Evolutionary conservation across 2,888 invertebrate species (phyloP).

Genomic region (Aphodius granarius): DNA sequence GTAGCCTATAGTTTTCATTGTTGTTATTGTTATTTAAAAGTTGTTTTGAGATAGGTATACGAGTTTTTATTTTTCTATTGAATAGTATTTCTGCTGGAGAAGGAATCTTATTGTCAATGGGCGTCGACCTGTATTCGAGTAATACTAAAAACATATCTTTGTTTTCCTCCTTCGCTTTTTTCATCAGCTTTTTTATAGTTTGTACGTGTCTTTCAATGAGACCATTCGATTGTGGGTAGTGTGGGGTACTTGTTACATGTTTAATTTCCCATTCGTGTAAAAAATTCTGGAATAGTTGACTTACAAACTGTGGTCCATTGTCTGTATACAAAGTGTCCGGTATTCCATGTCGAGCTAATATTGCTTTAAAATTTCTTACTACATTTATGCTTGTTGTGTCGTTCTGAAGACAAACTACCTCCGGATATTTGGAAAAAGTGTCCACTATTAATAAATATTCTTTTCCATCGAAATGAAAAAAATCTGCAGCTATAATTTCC

Average conservation of each 20-base stretch:
- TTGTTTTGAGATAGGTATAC: too few species aligned
- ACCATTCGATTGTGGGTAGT: constrained; percentile 16
- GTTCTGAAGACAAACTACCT: constrained; percentile 4
- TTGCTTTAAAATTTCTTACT: neutral
- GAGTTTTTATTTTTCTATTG: neutral
- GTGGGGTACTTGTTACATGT: constrained; percentile 12
- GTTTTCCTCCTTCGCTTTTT: neutral
- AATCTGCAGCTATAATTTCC: constrained; percentile 7
- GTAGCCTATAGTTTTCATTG: too few species aligned
- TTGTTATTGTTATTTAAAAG: too few species aligned
- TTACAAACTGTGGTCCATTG: constrained; percentile 17
- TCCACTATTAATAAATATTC: constrained; percentile 14
- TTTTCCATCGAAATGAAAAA: constrained; percentile 12
- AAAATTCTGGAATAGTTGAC: constrained; percentile 9
- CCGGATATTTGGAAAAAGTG: constrained; percentile 7
- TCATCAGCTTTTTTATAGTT: constrained; percentile 16
- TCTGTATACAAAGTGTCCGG: constrained; percentile 16
- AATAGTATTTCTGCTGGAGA: constrained; percentile 5
- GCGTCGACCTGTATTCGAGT: neutral
- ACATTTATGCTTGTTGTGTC: neutral
- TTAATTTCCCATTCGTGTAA: constrained; percentile 9
- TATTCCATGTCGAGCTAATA: constrained; percentile 12
- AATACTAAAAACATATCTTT: constrained; percentile 5
- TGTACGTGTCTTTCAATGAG: constrained; percentile 15
- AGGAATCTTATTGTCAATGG: neutral